Evolutionary conservation across 2,113 vertebrate genomes (phyloP).

Genomic region (Eubucco bourcierii): DNA sequence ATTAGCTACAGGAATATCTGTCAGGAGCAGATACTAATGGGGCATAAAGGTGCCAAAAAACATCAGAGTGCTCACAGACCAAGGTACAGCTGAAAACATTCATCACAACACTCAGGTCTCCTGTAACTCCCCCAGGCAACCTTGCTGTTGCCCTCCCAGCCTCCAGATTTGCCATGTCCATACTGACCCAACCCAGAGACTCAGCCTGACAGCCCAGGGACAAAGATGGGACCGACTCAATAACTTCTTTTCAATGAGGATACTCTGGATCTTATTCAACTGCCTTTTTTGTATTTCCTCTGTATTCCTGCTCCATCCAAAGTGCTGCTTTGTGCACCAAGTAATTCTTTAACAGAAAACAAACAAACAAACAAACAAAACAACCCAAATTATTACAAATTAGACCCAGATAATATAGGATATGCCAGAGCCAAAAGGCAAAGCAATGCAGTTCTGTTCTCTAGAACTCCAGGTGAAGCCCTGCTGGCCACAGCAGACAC

Average conservation of each 20-base stretch:
- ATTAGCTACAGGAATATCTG: background rate
- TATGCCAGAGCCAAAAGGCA: background rate
- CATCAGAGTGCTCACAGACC: background rate
- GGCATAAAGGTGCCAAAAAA: background rate
- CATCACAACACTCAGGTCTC: background rate
- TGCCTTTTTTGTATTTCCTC: background rate
- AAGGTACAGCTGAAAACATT: background rate
- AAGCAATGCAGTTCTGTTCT: background rate
- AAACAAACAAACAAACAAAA: too few relatives aligned
- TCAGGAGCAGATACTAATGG: background rate
- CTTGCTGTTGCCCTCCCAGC: background rate
- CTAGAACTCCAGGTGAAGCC: background rate
- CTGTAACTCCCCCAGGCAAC: background rate
- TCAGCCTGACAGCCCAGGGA: background rate
- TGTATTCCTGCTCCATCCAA: background rate
- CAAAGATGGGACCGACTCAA: fast-evolving
- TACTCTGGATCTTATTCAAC: background rate
- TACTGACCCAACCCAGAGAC: background rate
- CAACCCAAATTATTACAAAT: background rate
- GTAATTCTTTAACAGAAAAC: background rate
- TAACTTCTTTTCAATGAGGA: background rate
- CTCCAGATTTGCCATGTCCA: background rate
- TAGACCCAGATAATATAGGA: background rate
- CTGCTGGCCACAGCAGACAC: background rate
- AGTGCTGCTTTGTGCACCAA: background rate